A percentile compares a stretch with the other conserved stretches of the same genome.
These are phyloP conservation scores for Drosophila affinis DNA, from an alignment of 2,888 invertebrate species.

Conservation along the genomic window DNA sequence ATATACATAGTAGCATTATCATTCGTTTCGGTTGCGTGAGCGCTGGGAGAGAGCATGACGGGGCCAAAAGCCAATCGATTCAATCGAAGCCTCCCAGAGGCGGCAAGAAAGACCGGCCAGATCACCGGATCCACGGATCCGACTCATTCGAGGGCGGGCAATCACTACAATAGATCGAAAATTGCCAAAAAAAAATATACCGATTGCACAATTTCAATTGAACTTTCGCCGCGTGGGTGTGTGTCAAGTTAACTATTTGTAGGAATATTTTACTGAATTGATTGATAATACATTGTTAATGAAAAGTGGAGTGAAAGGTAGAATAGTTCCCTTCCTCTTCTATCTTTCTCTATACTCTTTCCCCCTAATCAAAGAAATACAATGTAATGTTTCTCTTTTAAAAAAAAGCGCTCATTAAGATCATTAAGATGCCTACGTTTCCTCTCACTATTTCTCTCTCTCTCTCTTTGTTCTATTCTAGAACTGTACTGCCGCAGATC, in stretches of 20 bases:
- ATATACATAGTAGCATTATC: slow-evolving; percentile 20
- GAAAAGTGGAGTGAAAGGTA: not conserved
- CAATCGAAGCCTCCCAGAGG: slow-evolving; percentile 10
- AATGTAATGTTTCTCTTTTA: not conserved
- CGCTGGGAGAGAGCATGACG: slow-evolving; percentile 22
- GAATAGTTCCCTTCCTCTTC: no score
- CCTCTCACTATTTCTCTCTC: not conserved
- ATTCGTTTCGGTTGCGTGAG: slow-evolving; percentile 42
- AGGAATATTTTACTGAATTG: not conserved
- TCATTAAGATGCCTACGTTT: slow-evolving; percentile 7
- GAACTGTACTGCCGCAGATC: not conserved
- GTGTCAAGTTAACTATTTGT: slow-evolving; percentile 3
- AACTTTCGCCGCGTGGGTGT: slow-evolving; percentile 1
- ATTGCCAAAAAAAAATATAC: slow-evolving; percentile 43
- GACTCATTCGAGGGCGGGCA: slow-evolving; percentile 13
- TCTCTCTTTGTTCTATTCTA: not conserved
- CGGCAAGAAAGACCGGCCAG: no score
- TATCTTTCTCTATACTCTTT: no score
- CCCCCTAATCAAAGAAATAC: not conserved
- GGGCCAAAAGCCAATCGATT: slow-evolving; percentile 28
- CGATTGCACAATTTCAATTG: slow-evolving; percentile 59
- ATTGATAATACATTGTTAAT: not conserved
- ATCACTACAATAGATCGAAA: slow-evolving; percentile 29
- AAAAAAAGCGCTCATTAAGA: not conserved
- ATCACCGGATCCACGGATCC: not conserved